Evolutionary conservation across 1,140 invertebrate species (phyloP), one percentile per base, ranked within the genome.

Genomic region (Temnothorax curvispinosus): DNA sequence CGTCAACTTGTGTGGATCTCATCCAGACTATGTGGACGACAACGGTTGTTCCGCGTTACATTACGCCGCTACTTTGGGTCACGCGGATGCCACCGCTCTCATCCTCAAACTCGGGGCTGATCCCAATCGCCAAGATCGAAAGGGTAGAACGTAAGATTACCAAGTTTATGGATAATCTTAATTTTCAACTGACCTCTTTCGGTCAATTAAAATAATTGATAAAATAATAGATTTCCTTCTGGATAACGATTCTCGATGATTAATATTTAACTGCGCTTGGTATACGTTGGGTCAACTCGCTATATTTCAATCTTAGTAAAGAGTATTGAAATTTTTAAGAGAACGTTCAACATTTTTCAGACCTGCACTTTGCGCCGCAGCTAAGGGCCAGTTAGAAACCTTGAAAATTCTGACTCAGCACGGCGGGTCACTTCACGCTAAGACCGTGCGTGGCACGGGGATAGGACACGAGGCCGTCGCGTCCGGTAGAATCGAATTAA

Each of bases 41-140:
- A 99, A 99, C 92, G 98, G 98, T 1, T 99, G 99, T 93, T 99
- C 99, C 1, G 98, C 99, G 0, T 94, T 99, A 2, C 99, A 99
- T 94, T 99, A 99, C 94, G 98, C 99, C 2, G 98, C 99, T 0
- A 99, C 99, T 0, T 95, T 99, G 69, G 99, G 99, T 0, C 99
- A 99, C 93, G 98, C 98, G 0, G 98, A 99, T 93, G 98, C 98
- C 58, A 99, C 98, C 0, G 97, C 98, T n/a, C 95, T 98, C 0
- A 95, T 99, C 41, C 95, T 99, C 2, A 97, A 98, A 87, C 97
- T 98, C 71, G 98, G 98, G 4, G 98, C 99, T 3, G 97, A 99
- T 95, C 97, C 98, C 0, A 98, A 99, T 95, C 96, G 98, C 44
- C 98, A 99, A 94, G 99, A 99, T 94, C 96, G 97, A 32, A 98